A percentile compares a stretch with the other conserved stretches of the same genome.
Conservation (phyloP, 2,797 vertebrate genomes). For the Hyperoplus lanceolatus region DNA sequence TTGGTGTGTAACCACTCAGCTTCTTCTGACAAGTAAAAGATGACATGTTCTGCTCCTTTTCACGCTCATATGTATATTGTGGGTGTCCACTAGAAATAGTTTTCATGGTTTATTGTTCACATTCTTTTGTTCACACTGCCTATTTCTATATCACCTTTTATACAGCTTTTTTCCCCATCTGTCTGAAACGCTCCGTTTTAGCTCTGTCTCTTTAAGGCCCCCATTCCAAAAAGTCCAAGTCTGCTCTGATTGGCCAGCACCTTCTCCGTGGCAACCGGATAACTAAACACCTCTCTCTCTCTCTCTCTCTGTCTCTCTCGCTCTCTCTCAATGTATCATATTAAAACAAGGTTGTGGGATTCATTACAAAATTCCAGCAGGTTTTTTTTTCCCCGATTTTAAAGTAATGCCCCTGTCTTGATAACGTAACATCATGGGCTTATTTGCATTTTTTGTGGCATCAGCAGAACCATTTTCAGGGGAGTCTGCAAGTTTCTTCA, state of each 20-base stretch:
- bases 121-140: too few relatives aligned
- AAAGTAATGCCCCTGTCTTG: conserved; percentile 49
- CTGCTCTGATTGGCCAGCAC: not conserved
- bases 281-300: not conserved
- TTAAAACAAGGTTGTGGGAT: conserved; percentile 21
- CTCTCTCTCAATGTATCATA: conserved; percentile 2
- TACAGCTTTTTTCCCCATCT: too few relatives aligned
- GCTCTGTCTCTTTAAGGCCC: too few relatives aligned
- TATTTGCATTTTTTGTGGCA: conserved; percentile 58
- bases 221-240: too few relatives aligned
- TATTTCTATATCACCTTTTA: too few relatives aligned
- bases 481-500: conserved; percentile 50
- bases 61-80: too few relatives aligned
- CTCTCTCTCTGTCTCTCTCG: not conserved
- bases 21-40: conserved; percentile 17
- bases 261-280: not conserved
- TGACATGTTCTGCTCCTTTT: too few relatives aligned
- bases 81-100: too few relatives aligned
- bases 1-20: not conserved
- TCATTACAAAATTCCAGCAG: conserved; percentile 39
- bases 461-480: conserved; percentile 60
- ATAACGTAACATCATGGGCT: conserved; percentile 40
- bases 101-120: too few relatives aligned
- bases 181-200: too few relatives aligned
- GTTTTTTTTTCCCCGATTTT: conserved; percentile 36